Evolutionary conservation across 2,113 vertebrate genomes (phyloP).

Genomic region (Smithornis capensis): DNA sequence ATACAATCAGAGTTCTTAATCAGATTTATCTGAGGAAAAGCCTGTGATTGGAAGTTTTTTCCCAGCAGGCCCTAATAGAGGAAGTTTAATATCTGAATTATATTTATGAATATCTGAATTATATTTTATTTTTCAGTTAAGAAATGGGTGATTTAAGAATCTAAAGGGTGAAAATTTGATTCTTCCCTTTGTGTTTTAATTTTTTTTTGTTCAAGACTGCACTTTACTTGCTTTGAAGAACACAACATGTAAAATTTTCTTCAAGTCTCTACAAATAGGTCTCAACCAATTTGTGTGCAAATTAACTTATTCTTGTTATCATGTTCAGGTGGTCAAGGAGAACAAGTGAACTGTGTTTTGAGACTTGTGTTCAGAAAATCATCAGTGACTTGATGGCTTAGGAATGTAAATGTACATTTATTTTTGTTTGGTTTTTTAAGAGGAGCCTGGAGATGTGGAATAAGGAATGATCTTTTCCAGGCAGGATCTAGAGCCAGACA

Average conservation of each 20-base stretch:
- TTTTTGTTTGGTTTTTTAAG: too few species aligned
- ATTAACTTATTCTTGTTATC: background rate
- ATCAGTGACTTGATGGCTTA: background rate
- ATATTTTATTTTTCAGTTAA: background rate
- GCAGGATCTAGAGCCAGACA: background rate
- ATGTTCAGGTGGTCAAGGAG: background rate
- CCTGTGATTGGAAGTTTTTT: background rate
- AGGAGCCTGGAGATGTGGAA: background rate
- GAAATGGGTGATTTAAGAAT: background rate
- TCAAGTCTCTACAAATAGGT: background rate
- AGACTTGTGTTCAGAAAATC: background rate
- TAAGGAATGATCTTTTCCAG: background rate
- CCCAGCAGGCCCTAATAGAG: background rate
- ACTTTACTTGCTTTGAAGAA: background rate
- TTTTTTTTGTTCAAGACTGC: background rate
- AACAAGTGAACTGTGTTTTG: background rate
- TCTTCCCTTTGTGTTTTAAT: background rate
- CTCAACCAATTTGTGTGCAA: background rate
- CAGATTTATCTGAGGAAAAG: slow-evolving; percentile 35
- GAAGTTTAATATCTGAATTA: background rate
- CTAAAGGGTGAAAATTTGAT: background rate
- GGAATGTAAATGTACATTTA: background rate
- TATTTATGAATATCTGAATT: background rate
- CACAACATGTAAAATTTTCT: background rate
- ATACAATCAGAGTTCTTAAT: slow-evolving; percentile 72